Conservation (phyloP, 1,140 invertebrate species). For the Anastatus disparis region DNA sequence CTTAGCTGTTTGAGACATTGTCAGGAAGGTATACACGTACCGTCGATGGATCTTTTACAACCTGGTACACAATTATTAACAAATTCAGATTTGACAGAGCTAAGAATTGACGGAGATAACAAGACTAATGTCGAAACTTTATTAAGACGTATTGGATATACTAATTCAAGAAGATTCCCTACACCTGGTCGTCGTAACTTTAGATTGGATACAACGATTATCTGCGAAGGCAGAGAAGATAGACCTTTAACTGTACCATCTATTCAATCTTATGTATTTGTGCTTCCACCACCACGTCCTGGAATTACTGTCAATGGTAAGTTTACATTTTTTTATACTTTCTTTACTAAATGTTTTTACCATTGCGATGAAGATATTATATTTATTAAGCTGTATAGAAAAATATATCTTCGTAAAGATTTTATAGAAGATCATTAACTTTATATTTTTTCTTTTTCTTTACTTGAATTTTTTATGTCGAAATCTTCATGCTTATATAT, state of each 20-base stretch:
- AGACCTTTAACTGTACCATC: constrained; percentile 69
- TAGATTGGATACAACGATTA: constrained; percentile 82
- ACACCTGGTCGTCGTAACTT: constrained; percentile 92
- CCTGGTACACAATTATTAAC: constrained; percentile 79
- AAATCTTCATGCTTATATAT: no score
- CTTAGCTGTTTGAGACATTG: constrained; percentile 87
- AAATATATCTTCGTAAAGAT: no score
- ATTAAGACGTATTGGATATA: constrained; percentile 88
- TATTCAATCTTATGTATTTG: constrained; percentile 87
- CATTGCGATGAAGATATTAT: no score
- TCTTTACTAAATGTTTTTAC: no score
- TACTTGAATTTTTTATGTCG: no score
- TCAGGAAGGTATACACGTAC: constrained; percentile 83
- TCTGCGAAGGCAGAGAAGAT: constrained; percentile 67
- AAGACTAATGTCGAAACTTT: constrained; percentile 89
- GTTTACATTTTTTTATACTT: background rate
- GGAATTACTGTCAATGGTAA: constrained; percentile 83
- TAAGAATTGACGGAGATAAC: constrained; percentile 91
- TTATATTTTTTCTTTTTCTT: no score
- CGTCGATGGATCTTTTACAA: constrained; percentile 80
- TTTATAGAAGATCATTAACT: no score
- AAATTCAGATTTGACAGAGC: constrained; percentile 85
- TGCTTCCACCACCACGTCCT: constrained; percentile 85
- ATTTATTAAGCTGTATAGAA: no score
- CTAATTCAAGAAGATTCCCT: constrained; percentile 89